Evolutionary conservation across 2,888 invertebrate species (phyloP).

Genomic region (Chrysopilus asiliformis): DNA sequence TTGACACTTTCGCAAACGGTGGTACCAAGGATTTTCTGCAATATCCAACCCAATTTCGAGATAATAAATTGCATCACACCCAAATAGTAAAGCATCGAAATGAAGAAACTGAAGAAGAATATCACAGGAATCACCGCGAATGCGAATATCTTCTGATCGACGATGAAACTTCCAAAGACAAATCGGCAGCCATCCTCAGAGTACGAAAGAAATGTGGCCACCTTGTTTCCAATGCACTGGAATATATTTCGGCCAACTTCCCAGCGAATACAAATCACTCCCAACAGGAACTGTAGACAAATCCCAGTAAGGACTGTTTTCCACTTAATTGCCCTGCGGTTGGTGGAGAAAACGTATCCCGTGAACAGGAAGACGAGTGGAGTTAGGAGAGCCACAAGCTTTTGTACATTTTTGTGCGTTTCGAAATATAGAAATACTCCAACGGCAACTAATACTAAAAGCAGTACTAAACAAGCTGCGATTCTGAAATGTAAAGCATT

Average conservation of each 20-base stretch:
- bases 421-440: slow-evolving; percentile 50
- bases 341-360: slow-evolving; percentile 50
- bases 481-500: slow-evolving; percentile 35
- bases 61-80: slow-evolving; percentile 82
- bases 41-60: slow-evolving; percentile 60
- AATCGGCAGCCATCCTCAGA: slow-evolving; percentile 69
- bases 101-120: slow-evolving; percentile 85
- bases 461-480: slow-evolving; percentile 35
- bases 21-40: slow-evolving; percentile 62
- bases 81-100: slow-evolving; percentile 77
- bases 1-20: slow-evolving; percentile 92
- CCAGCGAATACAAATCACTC: slow-evolving; percentile 77
- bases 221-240: slow-evolving; percentile 46
- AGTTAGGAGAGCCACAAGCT: slow-evolving; percentile 58
- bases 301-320: slow-evolving; percentile 67
- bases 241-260: slow-evolving; percentile 54
- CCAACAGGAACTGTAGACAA: slow-evolving; percentile 70
- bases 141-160: slow-evolving; percentile 56
- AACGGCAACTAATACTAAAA: slow-evolving; percentile 38
- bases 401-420: slow-evolving; percentile 40
- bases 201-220: slow-evolving; percentile 64
- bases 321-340: slow-evolving; percentile 56
- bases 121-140: slow-evolving; percentile 85
- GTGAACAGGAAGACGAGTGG: slow-evolving; percentile 46
- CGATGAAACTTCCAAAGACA: slow-evolving; percentile 62